phyloP scores from a whole-genome alignment of 2,113 vertebrate genomes.

The Pholis gunnellus region DNA sequence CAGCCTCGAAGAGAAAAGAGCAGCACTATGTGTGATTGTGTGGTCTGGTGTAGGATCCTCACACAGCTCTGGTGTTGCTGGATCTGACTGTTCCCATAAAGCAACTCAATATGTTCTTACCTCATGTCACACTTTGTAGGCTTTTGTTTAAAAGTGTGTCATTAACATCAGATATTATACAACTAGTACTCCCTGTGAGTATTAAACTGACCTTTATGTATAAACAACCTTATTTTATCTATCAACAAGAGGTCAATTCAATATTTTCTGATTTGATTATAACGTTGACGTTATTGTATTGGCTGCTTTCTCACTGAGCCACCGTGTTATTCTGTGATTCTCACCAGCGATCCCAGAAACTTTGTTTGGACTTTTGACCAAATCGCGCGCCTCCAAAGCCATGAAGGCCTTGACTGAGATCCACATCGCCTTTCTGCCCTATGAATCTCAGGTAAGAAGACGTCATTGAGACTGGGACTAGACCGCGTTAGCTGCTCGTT shows the following conservation, averaged over 20 bases:
- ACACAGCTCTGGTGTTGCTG: neutral
- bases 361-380: slow-evolving; percentile 95
- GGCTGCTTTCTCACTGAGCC: neutral
- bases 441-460: slow-evolving; percentile 96
- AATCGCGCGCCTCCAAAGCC: slow-evolving; percentile 95
- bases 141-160: neutral
- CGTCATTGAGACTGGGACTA: neutral
- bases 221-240: neutral
- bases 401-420: slow-evolving; percentile 99
- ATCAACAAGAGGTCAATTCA: neutral
- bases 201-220: neutral
- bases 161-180: neutral
- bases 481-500: neutral
- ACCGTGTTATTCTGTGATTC: neutral
- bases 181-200: no score
- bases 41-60: no score
- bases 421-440: slow-evolving; percentile 97
- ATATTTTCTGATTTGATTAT: neutral
- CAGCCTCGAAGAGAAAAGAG: no score
- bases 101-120: neutral
- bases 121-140: neutral
- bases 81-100: neutral
- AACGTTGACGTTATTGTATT: neutral
- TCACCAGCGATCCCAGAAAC: slow-evolving; percentile 92
- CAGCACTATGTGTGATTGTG: no score